These are phyloP conservation scores for Malaclemys terrapin DNA, from an alignment of 2,113 vertebrate genomes.

Conservation along the genomic window DNA sequence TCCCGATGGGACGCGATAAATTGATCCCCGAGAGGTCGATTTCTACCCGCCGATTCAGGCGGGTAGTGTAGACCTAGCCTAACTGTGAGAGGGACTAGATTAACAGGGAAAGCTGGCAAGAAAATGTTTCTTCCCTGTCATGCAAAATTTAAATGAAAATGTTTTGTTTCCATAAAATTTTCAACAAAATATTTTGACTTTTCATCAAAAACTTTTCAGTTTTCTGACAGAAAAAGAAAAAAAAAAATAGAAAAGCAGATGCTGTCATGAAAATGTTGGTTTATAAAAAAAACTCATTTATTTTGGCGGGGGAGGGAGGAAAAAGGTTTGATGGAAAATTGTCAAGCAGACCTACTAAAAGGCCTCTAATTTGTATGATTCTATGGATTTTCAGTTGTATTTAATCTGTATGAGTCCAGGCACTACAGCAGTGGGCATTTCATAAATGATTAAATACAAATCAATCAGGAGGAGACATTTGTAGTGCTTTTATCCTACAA, in stretches of 20 bases:
- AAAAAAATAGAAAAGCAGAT: not conserved
- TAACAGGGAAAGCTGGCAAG: not conserved
- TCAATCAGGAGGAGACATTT: not conserved
- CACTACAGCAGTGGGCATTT: not conserved
- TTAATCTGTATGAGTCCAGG: not conserved
- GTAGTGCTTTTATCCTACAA: fast-evolving
- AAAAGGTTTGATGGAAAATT: not conserved
- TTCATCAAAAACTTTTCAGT: not conserved
- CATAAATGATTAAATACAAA: not conserved
- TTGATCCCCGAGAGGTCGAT: no score
- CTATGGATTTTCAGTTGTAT: not conserved
- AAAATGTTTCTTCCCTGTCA: not conserved
- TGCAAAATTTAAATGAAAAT: not conserved
- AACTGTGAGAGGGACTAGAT: fast-evolving
- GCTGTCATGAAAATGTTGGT: not conserved
- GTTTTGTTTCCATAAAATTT: not conserved
- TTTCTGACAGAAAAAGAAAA: not conserved
- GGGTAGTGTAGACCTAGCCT: no score
- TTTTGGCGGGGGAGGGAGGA: no score
- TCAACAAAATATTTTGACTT: not conserved
- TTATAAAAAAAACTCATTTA: not conserved
- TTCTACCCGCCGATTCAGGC: no score
- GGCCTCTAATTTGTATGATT: not conserved
- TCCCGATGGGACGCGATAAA: no score
- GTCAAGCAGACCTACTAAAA: not conserved